Percentiles rank a stretch among this genome's conserved stretches.
These are phyloP conservation scores for Hesperia comma DNA, from an alignment of 2,888 invertebrate genomes.

Conservation along the genomic window DNA sequence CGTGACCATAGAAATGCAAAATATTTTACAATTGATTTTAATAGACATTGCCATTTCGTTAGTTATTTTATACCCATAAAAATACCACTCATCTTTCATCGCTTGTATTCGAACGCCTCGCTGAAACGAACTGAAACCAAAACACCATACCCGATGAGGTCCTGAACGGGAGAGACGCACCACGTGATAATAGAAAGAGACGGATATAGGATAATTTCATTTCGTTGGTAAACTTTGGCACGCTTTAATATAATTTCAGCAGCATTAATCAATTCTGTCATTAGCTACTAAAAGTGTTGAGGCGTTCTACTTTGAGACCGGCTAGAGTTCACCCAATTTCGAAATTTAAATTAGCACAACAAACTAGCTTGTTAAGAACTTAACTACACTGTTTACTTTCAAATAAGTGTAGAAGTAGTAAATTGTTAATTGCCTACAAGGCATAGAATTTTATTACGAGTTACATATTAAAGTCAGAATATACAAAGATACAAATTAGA, in stretches of 20 bases:
- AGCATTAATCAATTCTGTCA: slow-evolving; percentile 32
- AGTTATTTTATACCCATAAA: background rate
- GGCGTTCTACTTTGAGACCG: slow-evolving; percentile 1
- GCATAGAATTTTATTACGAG: too few relatives aligned
- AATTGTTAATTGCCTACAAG: too few relatives aligned
- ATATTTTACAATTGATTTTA: too few relatives aligned
- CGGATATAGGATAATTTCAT: slow-evolving; percentile 35
- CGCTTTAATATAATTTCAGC: slow-evolving; percentile 39
- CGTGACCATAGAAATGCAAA: too few relatives aligned
- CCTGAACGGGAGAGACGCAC: slow-evolving; percentile 27
- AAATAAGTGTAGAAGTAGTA: background rate
- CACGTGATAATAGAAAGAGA: slow-evolving; percentile 34
- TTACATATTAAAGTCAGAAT: too few relatives aligned
- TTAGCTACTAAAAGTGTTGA: background rate
- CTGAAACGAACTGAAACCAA: slow-evolving; percentile 64
- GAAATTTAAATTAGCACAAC: slow-evolving; percentile 4
- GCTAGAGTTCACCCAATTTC: slow-evolving; percentile 15
- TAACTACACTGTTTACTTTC: slow-evolving; percentile 7
- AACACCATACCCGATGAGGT: slow-evolving; percentile 50
- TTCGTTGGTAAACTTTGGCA: slow-evolving; percentile 25
- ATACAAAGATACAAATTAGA: too few relatives aligned
- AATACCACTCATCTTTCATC: background rate
- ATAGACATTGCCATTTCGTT: too few relatives aligned
- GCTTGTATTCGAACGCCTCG: slow-evolving; percentile 31
- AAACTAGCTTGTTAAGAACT: slow-evolving; percentile 15